Conservation (phyloP, 2,113 vertebrate species). For the Labeo rohita region DNA sequence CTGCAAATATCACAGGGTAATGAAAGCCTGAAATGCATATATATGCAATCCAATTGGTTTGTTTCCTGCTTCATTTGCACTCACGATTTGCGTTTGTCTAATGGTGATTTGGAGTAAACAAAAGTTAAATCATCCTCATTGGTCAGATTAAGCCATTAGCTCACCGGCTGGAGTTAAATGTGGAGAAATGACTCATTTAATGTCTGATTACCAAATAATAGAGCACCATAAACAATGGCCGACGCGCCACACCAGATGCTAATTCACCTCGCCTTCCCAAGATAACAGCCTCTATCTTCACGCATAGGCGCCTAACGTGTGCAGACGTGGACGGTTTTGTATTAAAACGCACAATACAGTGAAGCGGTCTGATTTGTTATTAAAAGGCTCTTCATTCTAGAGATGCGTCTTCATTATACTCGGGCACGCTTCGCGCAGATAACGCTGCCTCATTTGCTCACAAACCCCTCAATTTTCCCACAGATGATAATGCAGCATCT, state of each 20-base stretch:
- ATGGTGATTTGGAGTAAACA: constrained; percentile 64
- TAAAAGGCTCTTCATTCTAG: constrained; percentile 65
- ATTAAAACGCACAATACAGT: constrained; percentile 64
- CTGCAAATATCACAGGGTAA: constrained; percentile 6
- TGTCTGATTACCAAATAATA: constrained; percentile 74
- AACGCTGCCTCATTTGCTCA: constrained; percentile 75
- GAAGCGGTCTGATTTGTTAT: constrained; percentile 66
- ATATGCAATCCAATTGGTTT: neutral
- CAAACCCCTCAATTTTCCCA: constrained; percentile 64
- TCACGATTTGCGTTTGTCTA: neutral
- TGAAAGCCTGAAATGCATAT: neutral
- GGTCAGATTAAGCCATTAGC: constrained; percentile 74
- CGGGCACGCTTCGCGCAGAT: constrained; percentile 64
- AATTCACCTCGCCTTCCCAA: constrained; percentile 52
- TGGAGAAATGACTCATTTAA: constrained; percentile 74
- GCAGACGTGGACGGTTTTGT: constrained; percentile 59
- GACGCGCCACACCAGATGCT: constrained; percentile 59
- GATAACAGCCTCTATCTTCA: constrained; percentile 62
- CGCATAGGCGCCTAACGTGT: constrained; percentile 49
- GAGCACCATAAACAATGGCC: constrained; percentile 67
- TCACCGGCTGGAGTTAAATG: constrained; percentile 71
- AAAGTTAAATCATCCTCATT: constrained; percentile 64
- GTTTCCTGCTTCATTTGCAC: constrained; percentile 8
- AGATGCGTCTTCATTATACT: constrained; percentile 75
- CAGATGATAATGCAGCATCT: constrained; percentile 66